A percentile compares a stretch with the other conserved stretches of the same genome.
Evolutionary conservation across 2,888 invertebrate species (phyloP).

Genomic region (Cheilosia impressa): DNA sequence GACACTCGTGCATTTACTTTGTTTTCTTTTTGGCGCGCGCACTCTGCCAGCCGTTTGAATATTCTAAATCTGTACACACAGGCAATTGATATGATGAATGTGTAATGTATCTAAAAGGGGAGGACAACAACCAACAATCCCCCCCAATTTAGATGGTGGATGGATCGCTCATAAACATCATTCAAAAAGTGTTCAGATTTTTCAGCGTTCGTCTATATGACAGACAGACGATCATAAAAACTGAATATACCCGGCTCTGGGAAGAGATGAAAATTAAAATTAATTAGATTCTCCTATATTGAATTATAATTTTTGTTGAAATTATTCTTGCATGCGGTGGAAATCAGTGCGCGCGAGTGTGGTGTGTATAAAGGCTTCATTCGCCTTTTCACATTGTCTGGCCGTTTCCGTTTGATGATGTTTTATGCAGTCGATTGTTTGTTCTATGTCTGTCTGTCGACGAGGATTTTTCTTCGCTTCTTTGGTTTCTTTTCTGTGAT

Average conservation of each 20-base stretch:
- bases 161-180: slow-evolving; percentile 58
- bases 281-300: slow-evolving; percentile 69
- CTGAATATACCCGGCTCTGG: not conserved
- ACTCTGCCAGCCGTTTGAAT: slow-evolving; percentile 64
- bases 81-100: slow-evolving; percentile 68
- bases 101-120: slow-evolving; percentile 55
- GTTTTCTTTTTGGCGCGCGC: slow-evolving; percentile 59
- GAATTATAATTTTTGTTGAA: slow-evolving; percentile 67
- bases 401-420: slow-evolving; percentile 19
- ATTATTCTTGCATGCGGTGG: slow-evolving; percentile 33
- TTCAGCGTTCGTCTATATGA: slow-evolving; percentile 45
- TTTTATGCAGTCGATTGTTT: slow-evolving; percentile 31
- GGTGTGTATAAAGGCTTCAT: slow-evolving; percentile 53
- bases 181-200: slow-evolving; percentile 14
- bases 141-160: slow-evolving; percentile 45
- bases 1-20: not conserved
- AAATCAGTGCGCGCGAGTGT: slow-evolving; percentile 56
- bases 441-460: slow-evolving; percentile 29
- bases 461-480: slow-evolving; percentile 5
- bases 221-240: slow-evolving; percentile 64
- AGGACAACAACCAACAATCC: not conserved
- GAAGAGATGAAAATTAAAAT: slow-evolving; percentile 60
- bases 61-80: slow-evolving; percentile 70
- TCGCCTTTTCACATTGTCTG: slow-evolving; percentile 42
- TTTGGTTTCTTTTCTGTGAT: not conserved